These are phyloP conservation scores for Psococerastis gibbosa DNA, from an alignment of 2,888 invertebrate genomes.

Conservation along the genomic window DNA sequence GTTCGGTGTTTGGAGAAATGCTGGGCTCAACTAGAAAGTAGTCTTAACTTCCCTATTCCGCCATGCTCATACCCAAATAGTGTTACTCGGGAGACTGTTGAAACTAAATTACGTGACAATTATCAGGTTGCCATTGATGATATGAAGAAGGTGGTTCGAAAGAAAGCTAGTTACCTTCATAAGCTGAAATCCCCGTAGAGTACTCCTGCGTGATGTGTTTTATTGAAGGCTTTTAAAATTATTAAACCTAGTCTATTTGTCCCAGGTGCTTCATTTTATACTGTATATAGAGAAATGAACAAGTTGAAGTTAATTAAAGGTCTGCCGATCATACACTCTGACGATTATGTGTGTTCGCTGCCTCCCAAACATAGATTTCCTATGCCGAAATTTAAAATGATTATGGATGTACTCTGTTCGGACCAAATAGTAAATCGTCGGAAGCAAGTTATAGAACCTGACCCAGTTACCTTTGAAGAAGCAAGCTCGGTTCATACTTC, in stretches of 20 bases:
- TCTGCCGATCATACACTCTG: slow-evolving; percentile 16
- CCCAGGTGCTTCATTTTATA: too few species aligned
- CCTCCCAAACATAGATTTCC: slow-evolving; percentile 17
- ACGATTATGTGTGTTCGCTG: slow-evolving; percentile 17
- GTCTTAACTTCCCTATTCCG: not conserved
- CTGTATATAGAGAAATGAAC: too few species aligned
- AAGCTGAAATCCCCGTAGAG: too few species aligned
- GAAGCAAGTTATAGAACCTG: slow-evolving; percentile 15
- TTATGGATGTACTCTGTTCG: slow-evolving; percentile 13
- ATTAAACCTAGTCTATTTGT: too few species aligned
- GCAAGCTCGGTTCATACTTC: slow-evolving; percentile 15
- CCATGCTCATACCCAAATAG: not conserved
- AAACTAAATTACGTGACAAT: not conserved
- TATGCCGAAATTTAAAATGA: slow-evolving; percentile 16
- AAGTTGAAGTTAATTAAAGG: too few species aligned
- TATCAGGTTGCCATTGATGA: not conserved
- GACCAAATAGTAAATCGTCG: slow-evolving; percentile 14
- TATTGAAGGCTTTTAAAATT: too few species aligned
- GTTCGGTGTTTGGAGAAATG: not conserved
- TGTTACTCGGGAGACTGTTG: not conserved
- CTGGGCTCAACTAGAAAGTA: not conserved
- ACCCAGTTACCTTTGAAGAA: slow-evolving; percentile 13
- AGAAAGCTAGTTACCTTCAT: not conserved
- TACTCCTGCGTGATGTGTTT: too few species aligned
- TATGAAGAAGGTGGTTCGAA: not conserved